Base-by-base conservation (phyloP, 2,888 invertebrate genomes). In the Epinotia ramella region DNA sequence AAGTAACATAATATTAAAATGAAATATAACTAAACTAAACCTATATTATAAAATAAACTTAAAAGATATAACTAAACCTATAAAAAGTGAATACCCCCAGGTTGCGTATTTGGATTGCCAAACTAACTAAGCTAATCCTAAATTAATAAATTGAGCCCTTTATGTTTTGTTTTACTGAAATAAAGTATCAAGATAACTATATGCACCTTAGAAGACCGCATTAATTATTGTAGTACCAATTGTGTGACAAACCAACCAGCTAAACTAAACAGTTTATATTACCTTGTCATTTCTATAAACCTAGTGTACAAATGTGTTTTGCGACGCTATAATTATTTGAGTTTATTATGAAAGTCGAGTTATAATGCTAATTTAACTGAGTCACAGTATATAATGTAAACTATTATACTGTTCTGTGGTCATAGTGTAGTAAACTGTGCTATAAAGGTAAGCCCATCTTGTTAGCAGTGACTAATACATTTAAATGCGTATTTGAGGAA, bases 301-400 rank as follows among this genome's bases (percentile, higher is more conserved):
- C 16, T 16, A 5, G 3, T 16, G 28, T 16, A 33, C 60, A 65
- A 46, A 56, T 46, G 18, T 46, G 46, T 60, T 53, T 33, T 18
- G 56, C 56, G 28, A 33, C 59, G n/a, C 20, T 49, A 73, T 73
- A 65, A 60, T 73, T 66, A 73, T 46, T 16, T 28, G n/a, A 28
- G 65, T 73, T 73, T 73, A 69, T 69, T 69, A 73, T 66, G 73
- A 60, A 73, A 66, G 46, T 28, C 28, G 65, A 46, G 28, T 24
- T 66, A 65, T n/a, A 66, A 40, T 56, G n/a, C 60, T 59, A 71
- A 56, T 65, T 63, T 63, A 40, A 63, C 40, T 63, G 33, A n/a
- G 13, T 16, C 12, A 60, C 13, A 60, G 4, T 57, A 20, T 20
- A 3, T 28, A 28, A 28, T 28, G n/a, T n/a, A n/a, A n/a, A 28